Conservation (phyloP, 1,140 invertebrate species). For the Battus philenor region DNA sequence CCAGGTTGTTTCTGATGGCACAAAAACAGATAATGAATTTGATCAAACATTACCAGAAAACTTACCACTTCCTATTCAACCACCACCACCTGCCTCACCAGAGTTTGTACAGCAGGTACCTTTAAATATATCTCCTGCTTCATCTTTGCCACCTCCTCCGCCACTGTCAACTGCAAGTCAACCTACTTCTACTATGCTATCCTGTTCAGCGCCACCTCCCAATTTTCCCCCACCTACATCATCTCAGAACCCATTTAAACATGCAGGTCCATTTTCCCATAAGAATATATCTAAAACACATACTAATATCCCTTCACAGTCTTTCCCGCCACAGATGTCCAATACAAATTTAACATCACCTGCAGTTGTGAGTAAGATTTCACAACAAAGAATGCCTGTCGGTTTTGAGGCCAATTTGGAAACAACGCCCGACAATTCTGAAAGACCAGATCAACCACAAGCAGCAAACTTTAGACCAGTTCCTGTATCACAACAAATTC, state of each 20-base stretch:
- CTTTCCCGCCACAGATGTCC: conserved; percentile 34
- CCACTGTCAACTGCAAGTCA: conserved; percentile 18
- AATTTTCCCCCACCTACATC: conserved; percentile 37
- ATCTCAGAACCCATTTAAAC: conserved; percentile 59
- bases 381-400: conserved; percentile 40
- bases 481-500: conserved; percentile 40
- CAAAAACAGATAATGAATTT: conserved; percentile 11
- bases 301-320: conserved; percentile 27
- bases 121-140: conserved; percentile 4
- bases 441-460: conserved; percentile 76
- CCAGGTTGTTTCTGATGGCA: conserved; percentile 16
- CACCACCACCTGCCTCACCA: conserved; percentile 21
- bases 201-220: conserved; percentile 21
- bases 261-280: conserved; percentile 57
- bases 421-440: conserved; percentile 80
- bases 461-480: conserved; percentile 40
- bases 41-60: conserved; percentile 11
- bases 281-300: conserved; percentile 43
- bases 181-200: conserved; percentile 2
- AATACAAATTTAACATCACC: conserved; percentile 38
- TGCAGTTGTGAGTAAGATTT: conserved; percentile 42
- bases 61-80: conserved; percentile 10
- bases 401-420: conserved; percentile 76
- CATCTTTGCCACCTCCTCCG: conserved; percentile 29
- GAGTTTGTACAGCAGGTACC: conserved; percentile 18